Percentiles rank a stretch among this genome's conserved stretches.
phyloP scores from a whole-genome alignment of 1,140 invertebrate genomes.

The Agrypnia vestita region DNA sequence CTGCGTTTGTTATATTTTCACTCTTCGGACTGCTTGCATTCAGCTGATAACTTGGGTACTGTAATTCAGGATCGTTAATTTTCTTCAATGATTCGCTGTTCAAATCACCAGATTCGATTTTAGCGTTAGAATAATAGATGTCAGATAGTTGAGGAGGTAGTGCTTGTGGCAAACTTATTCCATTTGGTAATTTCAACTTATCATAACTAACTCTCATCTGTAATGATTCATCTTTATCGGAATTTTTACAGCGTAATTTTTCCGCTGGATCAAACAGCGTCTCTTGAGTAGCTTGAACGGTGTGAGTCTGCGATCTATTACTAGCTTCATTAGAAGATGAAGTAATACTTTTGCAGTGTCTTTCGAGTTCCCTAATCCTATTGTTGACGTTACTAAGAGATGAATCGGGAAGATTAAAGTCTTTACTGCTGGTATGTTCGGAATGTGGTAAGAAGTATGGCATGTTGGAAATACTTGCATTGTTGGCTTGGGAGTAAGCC shows the following conservation, averaged over 20 bases:
- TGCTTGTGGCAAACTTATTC: background rate
- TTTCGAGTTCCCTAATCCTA: constrained; percentile 12
- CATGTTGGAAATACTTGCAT: constrained; percentile 38
- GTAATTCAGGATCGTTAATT: background rate
- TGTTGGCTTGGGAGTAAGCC: constrained; percentile 43
- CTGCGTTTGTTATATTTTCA: background rate
- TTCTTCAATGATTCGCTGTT: background rate
- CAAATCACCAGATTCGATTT: background rate
- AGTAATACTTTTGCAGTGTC: background rate
- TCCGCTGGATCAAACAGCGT: background rate
- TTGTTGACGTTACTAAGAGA: constrained; percentile 7
- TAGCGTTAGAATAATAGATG: background rate
- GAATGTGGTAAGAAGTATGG: constrained; percentile 48
- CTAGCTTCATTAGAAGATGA: background rate
- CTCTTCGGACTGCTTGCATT: background rate
- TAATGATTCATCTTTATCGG: background rate
- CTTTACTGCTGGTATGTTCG: constrained; percentile 5
- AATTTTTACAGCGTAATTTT: constrained; percentile 4
- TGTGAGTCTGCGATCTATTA: background rate
- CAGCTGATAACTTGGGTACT: too few relatives aligned
- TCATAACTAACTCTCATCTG: background rate
- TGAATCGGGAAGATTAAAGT: background rate
- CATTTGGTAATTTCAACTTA: constrained; percentile 6
- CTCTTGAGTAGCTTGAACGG: background rate
- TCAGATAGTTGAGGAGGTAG: background rate